Percentiles rank a stretch among this genome's conserved stretches.
phyloP scores from a whole-genome alignment of 1,140 invertebrate species.

The Caerostris darwini region DNA sequence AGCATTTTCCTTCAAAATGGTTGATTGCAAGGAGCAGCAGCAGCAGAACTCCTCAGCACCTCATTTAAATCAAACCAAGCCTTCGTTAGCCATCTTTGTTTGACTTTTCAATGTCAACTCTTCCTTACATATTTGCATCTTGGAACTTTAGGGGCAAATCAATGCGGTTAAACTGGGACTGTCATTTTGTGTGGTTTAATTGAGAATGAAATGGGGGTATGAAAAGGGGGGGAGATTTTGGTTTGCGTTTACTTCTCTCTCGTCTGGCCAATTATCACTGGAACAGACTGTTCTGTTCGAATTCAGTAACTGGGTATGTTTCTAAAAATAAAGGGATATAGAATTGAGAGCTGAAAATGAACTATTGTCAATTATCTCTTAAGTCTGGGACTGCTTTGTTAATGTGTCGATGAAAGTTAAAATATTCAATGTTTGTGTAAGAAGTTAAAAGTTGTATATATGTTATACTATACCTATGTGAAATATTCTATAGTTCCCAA shows the following conservation, averaged over 20 bases:
- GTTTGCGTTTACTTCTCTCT: constrained; percentile 34
- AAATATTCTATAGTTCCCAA: no score
- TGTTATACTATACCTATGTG: no score
- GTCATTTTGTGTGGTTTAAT: constrained; percentile 47
- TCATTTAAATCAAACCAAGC: constrained; percentile 49
- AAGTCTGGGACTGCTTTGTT: not conserved
- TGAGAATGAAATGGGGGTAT: not conserved
- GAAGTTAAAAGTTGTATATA: no score
- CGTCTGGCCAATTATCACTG: constrained; percentile 27
- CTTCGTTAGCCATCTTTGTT: constrained; percentile 73
- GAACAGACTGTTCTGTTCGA: not conserved
- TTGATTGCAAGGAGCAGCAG: constrained; percentile 37
- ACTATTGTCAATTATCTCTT: not conserved
- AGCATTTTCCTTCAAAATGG: constrained; percentile 51
- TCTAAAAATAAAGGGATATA: not conserved
- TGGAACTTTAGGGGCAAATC: constrained; percentile 51
- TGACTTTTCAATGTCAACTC: constrained; percentile 65
- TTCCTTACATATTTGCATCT: constrained; percentile 74
- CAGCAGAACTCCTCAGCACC: constrained; percentile 39
- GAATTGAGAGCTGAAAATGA: not conserved
- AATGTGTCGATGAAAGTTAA: not conserved
- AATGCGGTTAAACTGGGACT: constrained; percentile 50
- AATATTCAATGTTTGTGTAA: no score
- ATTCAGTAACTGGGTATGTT: not conserved
- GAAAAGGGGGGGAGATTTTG: not conserved